These are phyloP conservation scores for Caenorhabditis latens DNA, from an alignment of 1,140 invertebrate species.

Conservation along the genomic window DNA sequence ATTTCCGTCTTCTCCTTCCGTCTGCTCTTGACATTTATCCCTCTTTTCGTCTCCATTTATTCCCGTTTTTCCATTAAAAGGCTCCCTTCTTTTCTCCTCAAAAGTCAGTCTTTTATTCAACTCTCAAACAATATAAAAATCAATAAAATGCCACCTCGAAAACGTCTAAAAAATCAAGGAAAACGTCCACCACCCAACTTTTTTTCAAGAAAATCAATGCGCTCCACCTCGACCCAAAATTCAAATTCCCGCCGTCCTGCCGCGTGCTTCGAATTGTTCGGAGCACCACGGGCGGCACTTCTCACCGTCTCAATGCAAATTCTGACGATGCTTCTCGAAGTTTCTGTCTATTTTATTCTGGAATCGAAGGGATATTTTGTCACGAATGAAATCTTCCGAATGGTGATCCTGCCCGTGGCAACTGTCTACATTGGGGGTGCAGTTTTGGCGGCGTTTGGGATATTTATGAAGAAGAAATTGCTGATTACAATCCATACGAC, in stretches of 20 bases:
- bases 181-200: neutral
- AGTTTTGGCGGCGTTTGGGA: slow-evolving; percentile 17
- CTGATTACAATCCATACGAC: slow-evolving; percentile 28
- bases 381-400: neutral
- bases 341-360: slow-evolving; percentile 16
- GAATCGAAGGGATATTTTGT: slow-evolving; percentile 47
- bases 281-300: slow-evolving; percentile 8
- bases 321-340: slow-evolving; percentile 43
- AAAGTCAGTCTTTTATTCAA: neutral
- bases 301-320: slow-evolving; percentile 26
- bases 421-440: slow-evolving; percentile 42
- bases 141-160: slow-evolving; percentile 5
- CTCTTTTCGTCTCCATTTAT: neutral
- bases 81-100: too few species aligned
- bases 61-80: neutral
- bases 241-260: slow-evolving; percentile 2
- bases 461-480: neutral
- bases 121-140: neutral
- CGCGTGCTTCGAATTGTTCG: slow-evolving; percentile 19
- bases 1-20: too few species aligned
- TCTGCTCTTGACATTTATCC: neutral
- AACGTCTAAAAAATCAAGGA: slow-evolving; percentile 17
- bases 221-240: neutral
- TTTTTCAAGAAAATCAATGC: slow-evolving; percentile 42
- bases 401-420: slow-evolving; percentile 26